Conservation (phyloP, 2,113 vertebrate species). For the Hyla sarda region DNA sequence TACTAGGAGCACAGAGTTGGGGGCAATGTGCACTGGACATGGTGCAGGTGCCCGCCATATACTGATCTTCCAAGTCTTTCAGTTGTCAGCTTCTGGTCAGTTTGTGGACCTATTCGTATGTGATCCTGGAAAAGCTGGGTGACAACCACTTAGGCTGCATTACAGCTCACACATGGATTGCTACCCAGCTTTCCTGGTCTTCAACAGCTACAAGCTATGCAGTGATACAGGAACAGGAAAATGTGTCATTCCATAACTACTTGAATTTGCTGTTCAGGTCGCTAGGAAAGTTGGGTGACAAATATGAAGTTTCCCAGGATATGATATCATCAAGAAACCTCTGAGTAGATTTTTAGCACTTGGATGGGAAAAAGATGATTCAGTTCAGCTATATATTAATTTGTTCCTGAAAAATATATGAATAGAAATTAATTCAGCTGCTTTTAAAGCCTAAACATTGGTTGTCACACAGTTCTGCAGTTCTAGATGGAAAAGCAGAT, state of each 20-base stretch:
- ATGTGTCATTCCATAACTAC: background rate
- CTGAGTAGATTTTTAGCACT: too few species aligned
- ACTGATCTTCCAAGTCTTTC: background rate
- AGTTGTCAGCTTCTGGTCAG: background rate
- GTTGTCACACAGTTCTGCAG: too few species aligned
- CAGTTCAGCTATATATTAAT: too few species aligned
- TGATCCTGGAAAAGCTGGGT: background rate
- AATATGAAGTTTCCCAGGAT: too few species aligned
- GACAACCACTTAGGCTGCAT: too few species aligned
- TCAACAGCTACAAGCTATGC: background rate
- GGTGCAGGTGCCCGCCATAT: background rate
- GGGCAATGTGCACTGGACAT: slow-evolving; percentile 34
- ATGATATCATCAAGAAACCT: too few species aligned
- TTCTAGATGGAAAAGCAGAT: too few species aligned
- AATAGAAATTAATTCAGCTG: too few species aligned
- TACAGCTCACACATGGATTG: background rate
- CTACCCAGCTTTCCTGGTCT: background rate
- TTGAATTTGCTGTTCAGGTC: too few species aligned
- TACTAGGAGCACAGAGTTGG: slow-evolving; percentile 39
- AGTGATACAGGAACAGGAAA: background rate
- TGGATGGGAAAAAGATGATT: too few species aligned
- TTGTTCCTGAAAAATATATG: too few species aligned
- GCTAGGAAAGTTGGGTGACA: background rate
- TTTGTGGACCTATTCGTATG: background rate
- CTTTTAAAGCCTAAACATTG: too few species aligned